Conservation (phyloP, 2,797 vertebrate species). For the Crotalus adamanteus region DNA sequence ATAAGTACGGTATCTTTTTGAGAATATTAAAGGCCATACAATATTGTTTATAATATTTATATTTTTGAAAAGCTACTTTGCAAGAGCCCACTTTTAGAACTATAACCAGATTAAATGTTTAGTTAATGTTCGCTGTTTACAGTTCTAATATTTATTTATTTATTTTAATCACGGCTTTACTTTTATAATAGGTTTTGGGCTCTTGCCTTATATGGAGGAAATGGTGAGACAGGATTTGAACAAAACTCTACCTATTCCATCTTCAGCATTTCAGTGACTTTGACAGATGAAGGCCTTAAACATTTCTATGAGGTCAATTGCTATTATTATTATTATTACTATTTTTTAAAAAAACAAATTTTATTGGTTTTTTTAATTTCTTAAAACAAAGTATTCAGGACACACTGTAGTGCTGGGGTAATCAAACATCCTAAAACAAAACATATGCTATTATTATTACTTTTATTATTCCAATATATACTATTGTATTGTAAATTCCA, state of each 20-base stretch:
- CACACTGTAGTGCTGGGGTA: too few species aligned
- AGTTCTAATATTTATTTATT: background rate
- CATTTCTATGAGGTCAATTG: constrained; percentile 87
- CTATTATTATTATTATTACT: background rate
- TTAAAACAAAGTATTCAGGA: too few species aligned
- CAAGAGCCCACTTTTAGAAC: background rate
- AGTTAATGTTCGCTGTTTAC: background rate
- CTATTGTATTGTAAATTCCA: background rate
- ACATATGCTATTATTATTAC: background rate
- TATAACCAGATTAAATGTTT: background rate
- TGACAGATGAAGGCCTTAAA: constrained; percentile 89
- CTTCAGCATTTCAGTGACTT: constrained; percentile 91
- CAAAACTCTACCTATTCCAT: constrained; percentile 94
- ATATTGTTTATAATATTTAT: background rate
- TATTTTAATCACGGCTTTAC: background rate
- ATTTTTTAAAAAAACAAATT: background rate
- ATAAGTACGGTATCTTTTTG: background rate
- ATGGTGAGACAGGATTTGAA: constrained; percentile 93
- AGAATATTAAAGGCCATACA: background rate
- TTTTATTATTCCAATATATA: background rate
- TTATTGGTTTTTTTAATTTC: too few species aligned
- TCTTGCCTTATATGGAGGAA: constrained; percentile 90
- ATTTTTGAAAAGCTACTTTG: background rate
- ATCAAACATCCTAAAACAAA: too few species aligned
- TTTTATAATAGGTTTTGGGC: constrained; percentile 84